Conservation (phyloP, 2,113 vertebrate species). For the Podarcis muralis region DNA sequence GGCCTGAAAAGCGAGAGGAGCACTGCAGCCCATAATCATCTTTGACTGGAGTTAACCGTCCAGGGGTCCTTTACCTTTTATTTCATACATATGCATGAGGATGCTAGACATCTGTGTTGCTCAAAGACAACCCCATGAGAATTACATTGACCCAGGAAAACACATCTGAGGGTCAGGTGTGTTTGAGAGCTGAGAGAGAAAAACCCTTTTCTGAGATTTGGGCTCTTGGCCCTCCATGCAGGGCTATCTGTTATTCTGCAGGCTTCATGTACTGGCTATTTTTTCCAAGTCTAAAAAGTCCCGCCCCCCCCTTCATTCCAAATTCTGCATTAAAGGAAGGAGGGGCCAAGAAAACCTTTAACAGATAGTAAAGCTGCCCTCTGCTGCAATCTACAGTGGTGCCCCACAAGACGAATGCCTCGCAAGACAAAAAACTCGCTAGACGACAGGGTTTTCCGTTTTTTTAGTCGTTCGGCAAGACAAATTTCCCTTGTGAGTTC, state of each 20-base stretch:
- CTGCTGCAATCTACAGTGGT: not conserved
- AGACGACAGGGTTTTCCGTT: too few species aligned
- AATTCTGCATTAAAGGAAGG: not conserved
- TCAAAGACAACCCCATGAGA: not conserved
- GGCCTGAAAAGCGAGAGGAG: too few species aligned
- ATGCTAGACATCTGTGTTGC: not conserved
- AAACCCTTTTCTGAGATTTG: not conserved
- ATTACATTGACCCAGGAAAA: not conserved
- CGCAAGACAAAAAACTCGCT: too few species aligned
- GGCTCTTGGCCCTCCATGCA: too few species aligned
- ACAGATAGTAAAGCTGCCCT: not conserved
- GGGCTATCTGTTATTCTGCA: not conserved
- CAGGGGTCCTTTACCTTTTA: too few species aligned
- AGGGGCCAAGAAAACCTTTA: not conserved
- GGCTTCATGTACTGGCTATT: not conserved
- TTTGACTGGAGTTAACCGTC: too few species aligned
- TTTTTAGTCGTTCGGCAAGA: too few species aligned
- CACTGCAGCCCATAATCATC: too few species aligned
- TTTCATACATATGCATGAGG: too few species aligned
- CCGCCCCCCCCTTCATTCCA: not conserved
- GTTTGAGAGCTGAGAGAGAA: not conserved
- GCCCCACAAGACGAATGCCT: too few species aligned
- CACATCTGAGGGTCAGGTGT: not conserved
- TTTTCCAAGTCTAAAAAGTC: not conserved
- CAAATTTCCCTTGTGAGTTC: too few species aligned